These are phyloP conservation scores for Atethmia centrago DNA, from an alignment of 2,888 invertebrate genomes.

Conservation along the genomic window DNA sequence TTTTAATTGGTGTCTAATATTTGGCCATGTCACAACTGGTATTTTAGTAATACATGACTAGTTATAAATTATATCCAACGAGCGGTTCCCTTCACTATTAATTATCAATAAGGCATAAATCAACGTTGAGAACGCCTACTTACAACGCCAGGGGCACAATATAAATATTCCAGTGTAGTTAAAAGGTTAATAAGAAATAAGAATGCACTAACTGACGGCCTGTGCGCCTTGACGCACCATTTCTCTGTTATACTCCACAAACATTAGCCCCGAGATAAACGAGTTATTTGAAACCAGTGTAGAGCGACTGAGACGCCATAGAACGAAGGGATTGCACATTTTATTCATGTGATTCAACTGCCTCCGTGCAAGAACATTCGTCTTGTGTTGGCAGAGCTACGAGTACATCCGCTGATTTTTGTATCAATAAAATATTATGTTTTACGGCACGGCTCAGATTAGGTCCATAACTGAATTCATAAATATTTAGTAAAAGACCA, in stretches of 20 bases:
- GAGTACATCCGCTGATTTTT: slow-evolving; percentile 61
- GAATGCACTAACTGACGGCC: slow-evolving; percentile 39
- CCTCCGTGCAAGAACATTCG: slow-evolving; percentile 54
- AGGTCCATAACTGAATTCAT: slow-evolving; percentile 47
- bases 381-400: slow-evolving; percentile 52
- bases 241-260: slow-evolving; percentile 52
- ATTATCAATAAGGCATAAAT: slow-evolving; percentile 55
- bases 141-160: slow-evolving; percentile 48
- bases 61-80: slow-evolving; percentile 23
- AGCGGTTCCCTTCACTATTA: slow-evolving; percentile 40
- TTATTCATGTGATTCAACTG: slow-evolving; percentile 63
- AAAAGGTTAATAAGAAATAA: slow-evolving; percentile 59
- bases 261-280: slow-evolving; percentile 59
- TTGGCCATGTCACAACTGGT: slow-evolving; percentile 16
- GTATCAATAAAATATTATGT: slow-evolving; percentile 57
- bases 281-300: slow-evolving; percentile 62
- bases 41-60: slow-evolving; percentile 42
- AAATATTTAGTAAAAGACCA: too few species aligned
- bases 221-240: slow-evolving; percentile 54
- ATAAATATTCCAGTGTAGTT: slow-evolving; percentile 44
- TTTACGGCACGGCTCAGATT: slow-evolving; percentile 39
- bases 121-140: slow-evolving; percentile 49
- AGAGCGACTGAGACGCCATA: slow-evolving; percentile 44
- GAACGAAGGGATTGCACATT: slow-evolving; percentile 59
- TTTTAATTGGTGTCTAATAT: slow-evolving; percentile 46